Evolutionary conservation across 2,797 vertebrate species (phyloP), one percentile per base, ranked within the genome.

Genomic region (Notoglanidium macrostoma): DNA sequence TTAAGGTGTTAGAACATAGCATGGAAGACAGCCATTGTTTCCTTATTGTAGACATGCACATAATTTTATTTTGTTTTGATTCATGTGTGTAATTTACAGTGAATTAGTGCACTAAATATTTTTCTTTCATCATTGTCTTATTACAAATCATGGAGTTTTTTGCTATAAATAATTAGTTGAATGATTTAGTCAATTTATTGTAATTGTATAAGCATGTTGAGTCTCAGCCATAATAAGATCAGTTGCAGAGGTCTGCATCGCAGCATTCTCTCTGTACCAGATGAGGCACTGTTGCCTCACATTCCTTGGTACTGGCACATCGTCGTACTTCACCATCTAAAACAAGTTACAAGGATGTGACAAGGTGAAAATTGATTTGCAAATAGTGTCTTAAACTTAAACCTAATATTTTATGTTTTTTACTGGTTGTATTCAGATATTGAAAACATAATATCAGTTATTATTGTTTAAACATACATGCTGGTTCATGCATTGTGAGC

Each of bases 301-400:
- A 91, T 85, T 91, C 91, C 0, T 0, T 14, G 14, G 78, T 17
- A 6, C 2, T 88, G 61, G 78, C 89, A 88, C 91, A 92, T 87
- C 88, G 86, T 70, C 88, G 89, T 17, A 92, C 87, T 85, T 91
- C 89, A 57, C 90, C 91, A 8, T 89, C 91, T 91, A 59, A 55
- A 87, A 84, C 29, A n/a, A 85, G 67, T 83, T 23, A 35, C 26
- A 85, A 74, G 70, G 57, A 67, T 70, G 15, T 54, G 17, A 77
- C 29, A 46, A 17, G 26, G 8, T 78, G 15, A 81, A 44, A 65
- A 35, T 4, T 23, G 46, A 8, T 32, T 35, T 35, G 35, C 35
- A 35, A 35, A 35, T 35, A 35, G 35, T 35, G 35, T 17, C 26
- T 49, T 44, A 65, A 11, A 26, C 8, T 35, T 35, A 29, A 49